Evolutionary conservation across 2,797 vertebrate species (phyloP).

Genomic region (Pseudocheirus occidentalis): DNA sequence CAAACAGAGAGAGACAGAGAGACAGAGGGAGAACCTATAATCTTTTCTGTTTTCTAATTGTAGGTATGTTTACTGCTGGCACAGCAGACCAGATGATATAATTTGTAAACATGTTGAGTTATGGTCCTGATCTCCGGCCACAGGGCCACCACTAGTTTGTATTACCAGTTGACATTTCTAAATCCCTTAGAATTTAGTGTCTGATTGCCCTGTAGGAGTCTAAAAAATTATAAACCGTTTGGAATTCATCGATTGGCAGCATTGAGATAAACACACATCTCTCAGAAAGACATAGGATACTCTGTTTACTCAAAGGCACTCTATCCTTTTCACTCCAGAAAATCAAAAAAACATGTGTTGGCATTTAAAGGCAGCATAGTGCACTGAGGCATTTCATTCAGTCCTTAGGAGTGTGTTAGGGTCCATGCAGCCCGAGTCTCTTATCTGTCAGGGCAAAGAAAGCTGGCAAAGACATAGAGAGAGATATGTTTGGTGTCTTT

Average conservation of each 20-base stretch:
- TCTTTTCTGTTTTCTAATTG: conserved; percentile 71
- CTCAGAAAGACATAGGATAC: conserved; percentile 71
- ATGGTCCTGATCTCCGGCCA: conserved; percentile 63
- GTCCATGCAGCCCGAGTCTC: not conserved
- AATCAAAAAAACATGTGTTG: conserved; percentile 65
- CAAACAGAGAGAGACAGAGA: not conserved
- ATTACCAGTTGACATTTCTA: conserved; percentile 77
- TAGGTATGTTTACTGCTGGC: conserved; percentile 64
- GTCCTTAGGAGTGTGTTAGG: not conserved
- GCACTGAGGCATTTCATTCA: conserved; percentile 21
- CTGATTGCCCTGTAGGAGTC: conserved; percentile 72
- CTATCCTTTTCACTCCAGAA: conserved; percentile 74
- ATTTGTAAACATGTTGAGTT: conserved; percentile 76
- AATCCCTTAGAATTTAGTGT: conserved; percentile 74
- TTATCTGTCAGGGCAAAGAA: not conserved
- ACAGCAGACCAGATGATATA: conserved; percentile 69
- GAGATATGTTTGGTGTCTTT: not conserved
- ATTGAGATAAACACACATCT: conserved; percentile 72
- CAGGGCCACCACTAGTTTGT: conserved; percentile 70
- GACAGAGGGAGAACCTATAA: conserved; percentile 4
- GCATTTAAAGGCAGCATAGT: conserved; percentile 53
- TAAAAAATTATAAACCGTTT: conserved; percentile 78
- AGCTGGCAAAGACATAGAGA: not conserved
- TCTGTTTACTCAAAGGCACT: conserved; percentile 74
- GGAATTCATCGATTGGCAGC: conserved; percentile 70